Evolutionary conservation across 2,797 vertebrate species (phyloP), one percentile per base, ranked within the genome.

Genomic region (Crypturellus tataupa): DNA sequence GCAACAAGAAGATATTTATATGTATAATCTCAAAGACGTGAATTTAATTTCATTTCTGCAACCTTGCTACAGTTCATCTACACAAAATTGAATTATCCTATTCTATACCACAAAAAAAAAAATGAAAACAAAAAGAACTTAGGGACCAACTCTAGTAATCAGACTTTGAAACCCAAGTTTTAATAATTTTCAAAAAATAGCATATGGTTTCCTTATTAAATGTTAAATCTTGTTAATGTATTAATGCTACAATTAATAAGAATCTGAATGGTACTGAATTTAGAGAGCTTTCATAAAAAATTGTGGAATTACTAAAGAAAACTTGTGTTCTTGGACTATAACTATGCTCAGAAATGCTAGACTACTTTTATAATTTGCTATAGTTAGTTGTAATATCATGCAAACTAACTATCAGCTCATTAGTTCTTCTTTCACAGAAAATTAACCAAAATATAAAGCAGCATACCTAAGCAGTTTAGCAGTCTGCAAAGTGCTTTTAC

Each of bases 381-480:
- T 63, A 15, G 53, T 76, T 89, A 76, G 37, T 46, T 75, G 27
- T 35, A 51, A 15, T 55, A 53, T 31, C 33, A 80, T 24, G 20
- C 37, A 83, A 85, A 63, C 40, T 46, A 79, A 33, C 15, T 25
- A 42, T 63, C 55, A 83, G 27, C 21, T 85, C 78, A 71, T 80
- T 86, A 86, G 49, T 18, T 89, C 39, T 75, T 60, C 33, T 85
- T 89, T 89, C 64, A 56, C 33, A 79, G 6, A 78, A 63, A 85
- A 81, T 84, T 58, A 87, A 80, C 63, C 73, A 80, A 87, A 87
- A 90, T 77, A 70, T 81, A 81, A 77, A 87, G 42, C 10, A 59
- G 47, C 53, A 12, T 64, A 25, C 51, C 44, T 44, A 79, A 81
- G 40, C 56, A 73, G 16, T 69, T 91, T 64, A 62, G 33, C 51